These are phyloP conservation scores for Thripadectes ignobilis DNA, from an alignment of 2,797 vertebrate genomes.

Conservation along the genomic window DNA sequence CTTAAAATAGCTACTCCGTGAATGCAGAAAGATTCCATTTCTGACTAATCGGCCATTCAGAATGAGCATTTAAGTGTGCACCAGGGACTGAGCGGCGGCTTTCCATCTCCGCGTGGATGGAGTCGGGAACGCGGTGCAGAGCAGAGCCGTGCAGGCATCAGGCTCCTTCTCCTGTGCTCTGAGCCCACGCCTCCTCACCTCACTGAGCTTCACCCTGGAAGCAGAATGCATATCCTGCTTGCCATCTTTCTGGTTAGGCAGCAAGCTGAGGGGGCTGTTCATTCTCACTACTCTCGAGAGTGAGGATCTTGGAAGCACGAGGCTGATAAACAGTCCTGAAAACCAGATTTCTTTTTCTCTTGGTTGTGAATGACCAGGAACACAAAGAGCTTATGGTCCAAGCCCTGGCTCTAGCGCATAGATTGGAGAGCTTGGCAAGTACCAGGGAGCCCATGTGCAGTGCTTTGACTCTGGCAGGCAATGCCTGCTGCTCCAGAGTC, in stretches of 20 bases:
- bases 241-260: not conserved
- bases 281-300: rapidly evolving
- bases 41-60: constrained; percentile 57
- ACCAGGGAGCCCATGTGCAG: not conserved
- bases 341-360: constrained; percentile 9
- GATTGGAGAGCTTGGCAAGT: constrained; percentile 14
- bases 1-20: constrained; percentile 64
- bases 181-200: not conserved
- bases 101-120: not conserved
- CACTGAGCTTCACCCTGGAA: not conserved
- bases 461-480: not conserved
- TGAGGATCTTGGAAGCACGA: not conserved
- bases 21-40: constrained; percentile 60
- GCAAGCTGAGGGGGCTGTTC: not conserved
- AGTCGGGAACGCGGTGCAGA: not conserved
- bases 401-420: not conserved
- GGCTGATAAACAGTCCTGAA: not conserved
- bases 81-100: constrained; percentile 23
- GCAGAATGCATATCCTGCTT: not conserved
- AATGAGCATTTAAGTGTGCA: constrained; percentile 50
- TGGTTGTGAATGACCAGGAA: constrained; percentile 13
- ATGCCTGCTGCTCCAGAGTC: not conserved
- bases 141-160: not conserved
- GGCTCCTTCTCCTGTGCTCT: not conserved
- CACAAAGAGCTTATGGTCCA: not conserved